Conservation (phyloP, 1,140 invertebrate genomes). For the Aphelinus certus region DNA sequence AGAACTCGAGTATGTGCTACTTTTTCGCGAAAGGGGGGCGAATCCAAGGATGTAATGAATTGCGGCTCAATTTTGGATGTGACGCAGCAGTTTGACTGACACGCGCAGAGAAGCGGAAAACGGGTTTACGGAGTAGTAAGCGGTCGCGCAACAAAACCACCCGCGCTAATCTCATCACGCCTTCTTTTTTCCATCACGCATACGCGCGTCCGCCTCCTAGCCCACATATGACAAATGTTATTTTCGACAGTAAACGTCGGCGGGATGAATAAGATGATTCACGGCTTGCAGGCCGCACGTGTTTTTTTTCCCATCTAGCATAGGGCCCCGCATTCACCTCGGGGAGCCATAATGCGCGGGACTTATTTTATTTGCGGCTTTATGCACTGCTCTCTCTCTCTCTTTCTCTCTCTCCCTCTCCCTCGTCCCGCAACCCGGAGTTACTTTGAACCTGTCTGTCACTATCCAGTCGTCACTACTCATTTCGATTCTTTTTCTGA, state of each 20-base stretch:
- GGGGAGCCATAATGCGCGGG: background rate
- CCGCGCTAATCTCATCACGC: constrained; percentile 37
- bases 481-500: too few relatives aligned
- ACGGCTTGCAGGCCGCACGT: constrained; percentile 8
- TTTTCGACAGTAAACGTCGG: constrained; percentile 40
- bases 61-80: constrained; percentile 31
- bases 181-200: constrained; percentile 14
- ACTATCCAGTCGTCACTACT: too few relatives aligned
- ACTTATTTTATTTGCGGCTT: constrained; percentile 40
- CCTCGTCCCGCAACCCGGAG: too few relatives aligned
- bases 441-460: too few relatives aligned
- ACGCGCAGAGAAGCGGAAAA: background rate
- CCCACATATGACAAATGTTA: constrained; percentile 39
- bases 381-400: constrained; percentile 16
- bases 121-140: constrained; percentile 11
- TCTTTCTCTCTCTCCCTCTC: background rate
- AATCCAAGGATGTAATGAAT: constrained; percentile 15
- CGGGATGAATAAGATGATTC: constrained; percentile 35
- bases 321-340: background rate
- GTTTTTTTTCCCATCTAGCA: background rate
- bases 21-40: constrained; percentile 9
- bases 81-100: background rate
- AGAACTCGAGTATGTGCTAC: too few relatives aligned
- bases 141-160: constrained; percentile 13
- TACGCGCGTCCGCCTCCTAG: background rate